Conservation (phyloP, 2,888 invertebrate species). For the Epistrophe eligans region DNA sequence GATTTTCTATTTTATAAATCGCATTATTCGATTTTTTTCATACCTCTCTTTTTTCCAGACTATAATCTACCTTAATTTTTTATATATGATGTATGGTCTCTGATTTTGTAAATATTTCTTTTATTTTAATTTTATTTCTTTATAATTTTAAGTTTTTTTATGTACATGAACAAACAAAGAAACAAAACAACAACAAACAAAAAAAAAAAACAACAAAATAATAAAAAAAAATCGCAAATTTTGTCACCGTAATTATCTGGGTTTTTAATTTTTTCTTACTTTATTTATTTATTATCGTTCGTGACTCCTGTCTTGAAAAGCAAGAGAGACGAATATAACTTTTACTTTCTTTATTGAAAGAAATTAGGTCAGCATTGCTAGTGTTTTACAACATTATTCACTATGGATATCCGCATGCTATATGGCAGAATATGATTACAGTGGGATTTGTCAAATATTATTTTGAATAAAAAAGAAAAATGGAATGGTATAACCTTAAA, state of each 20-base stretch:
- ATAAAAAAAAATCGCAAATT: slow-evolving; percentile 75
- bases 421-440: background rate
- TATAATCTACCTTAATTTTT: slow-evolving; percentile 47
- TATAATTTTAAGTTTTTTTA: slow-evolving; percentile 70
- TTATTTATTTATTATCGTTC: slow-evolving; percentile 3
- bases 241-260: slow-evolving; percentile 67
- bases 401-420: background rate
- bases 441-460: background rate
- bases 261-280: background rate
- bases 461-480: no score
- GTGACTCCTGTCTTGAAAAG: slow-evolving; percentile 1
- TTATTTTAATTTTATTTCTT: slow-evolving; percentile 37
- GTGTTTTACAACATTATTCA: background rate
- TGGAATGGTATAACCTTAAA: no score
- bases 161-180: slow-evolving; percentile 71
- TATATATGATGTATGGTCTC: slow-evolving; percentile 48
- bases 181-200: slow-evolving; percentile 58
- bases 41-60: slow-evolving; percentile 62
- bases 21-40: slow-evolving; percentile 60
- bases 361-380: slow-evolving; percentile 27
- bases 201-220: slow-evolving; percentile 71
- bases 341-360: slow-evolving; percentile 47
- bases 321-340: slow-evolving; percentile 1
- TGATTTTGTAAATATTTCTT: slow-evolving; percentile 73
- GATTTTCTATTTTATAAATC: slow-evolving; percentile 54